Conservation (phyloP, 2,888 invertebrate species). For the Drosophila meridiana region DNA sequence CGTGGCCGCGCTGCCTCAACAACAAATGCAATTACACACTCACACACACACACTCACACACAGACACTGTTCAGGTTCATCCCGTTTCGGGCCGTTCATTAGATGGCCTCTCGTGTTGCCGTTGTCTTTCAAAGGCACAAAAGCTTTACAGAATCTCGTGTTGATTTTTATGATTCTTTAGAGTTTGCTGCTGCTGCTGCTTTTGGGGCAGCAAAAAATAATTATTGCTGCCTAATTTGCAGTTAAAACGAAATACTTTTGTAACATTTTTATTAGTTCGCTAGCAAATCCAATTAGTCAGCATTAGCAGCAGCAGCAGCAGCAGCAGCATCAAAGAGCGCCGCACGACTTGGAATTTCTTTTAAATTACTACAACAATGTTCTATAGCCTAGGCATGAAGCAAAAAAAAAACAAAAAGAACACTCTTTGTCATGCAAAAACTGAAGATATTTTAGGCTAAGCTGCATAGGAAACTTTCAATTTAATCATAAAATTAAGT, state of each 20-base stretch:
- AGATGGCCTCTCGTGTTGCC: background rate
- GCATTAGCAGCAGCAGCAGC: conserved; percentile 60
- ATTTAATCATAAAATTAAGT: background rate
- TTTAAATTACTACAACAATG: conserved; percentile 24
- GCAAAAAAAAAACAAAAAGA: background rate
- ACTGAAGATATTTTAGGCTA: background rate
- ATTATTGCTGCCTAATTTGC: conserved; percentile 79
- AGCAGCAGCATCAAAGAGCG: conserved; percentile 66
- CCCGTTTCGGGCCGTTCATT: conserved; percentile 26
- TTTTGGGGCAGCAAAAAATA: conserved; percentile 57
- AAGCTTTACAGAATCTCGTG: conserved; percentile 22
- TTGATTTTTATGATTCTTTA: conserved; percentile 55
- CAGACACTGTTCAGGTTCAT: conserved; percentile 5
- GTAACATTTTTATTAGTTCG: conserved; percentile 75
- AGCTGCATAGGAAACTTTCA: background rate
- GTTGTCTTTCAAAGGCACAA: background rate
- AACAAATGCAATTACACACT: conserved; percentile 50
- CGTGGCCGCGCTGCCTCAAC: conserved; percentile 17
- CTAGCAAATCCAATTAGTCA: conserved; percentile 75
- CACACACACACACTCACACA: background rate
- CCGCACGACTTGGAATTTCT: conserved; percentile 41
- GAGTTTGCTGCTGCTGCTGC: conserved; percentile 29
- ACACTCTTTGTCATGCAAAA: background rate
- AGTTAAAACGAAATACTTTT: conserved; percentile 75
- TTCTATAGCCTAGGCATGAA: background rate